phyloP scores from a whole-genome alignment of 2,888 invertebrate genomes.

The Epinotia brunnichana region DNA sequence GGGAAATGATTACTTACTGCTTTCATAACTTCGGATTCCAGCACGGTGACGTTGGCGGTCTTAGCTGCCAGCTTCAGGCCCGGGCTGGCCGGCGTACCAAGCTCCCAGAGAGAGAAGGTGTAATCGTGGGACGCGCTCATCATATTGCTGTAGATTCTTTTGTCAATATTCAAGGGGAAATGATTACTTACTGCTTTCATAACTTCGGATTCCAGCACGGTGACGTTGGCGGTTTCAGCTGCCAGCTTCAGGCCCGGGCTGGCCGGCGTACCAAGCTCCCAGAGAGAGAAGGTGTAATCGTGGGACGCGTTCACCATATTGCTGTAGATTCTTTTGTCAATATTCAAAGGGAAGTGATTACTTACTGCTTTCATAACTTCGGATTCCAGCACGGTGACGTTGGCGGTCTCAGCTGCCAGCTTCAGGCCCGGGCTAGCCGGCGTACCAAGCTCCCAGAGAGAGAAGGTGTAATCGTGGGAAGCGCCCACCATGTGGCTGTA shows the following conservation, averaged over 20 bases:
- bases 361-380: constrained; percentile 68
- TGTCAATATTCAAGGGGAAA: constrained; percentile 73
- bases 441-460: constrained; percentile 65
- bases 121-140: constrained; percentile 72
- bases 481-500: constrained; percentile 77
- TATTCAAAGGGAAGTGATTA: constrained; percentile 67
- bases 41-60: constrained; percentile 54
- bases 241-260: constrained; percentile 60
- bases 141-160: constrained; percentile 74
- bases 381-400: constrained; percentile 61
- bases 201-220: constrained; percentile 65
- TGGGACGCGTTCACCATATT: constrained; percentile 77
- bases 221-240: constrained; percentile 62
- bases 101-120: constrained; percentile 66
- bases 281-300: constrained; percentile 60
- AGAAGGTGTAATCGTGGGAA: constrained; percentile 64
- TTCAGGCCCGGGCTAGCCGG: constrained; percentile 63
- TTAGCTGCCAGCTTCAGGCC: constrained; percentile 67
- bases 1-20: constrained; percentile 56
- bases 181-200: constrained; percentile 59
- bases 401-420: constrained; percentile 61
- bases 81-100: no score
- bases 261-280: constrained; percentile 65
- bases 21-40: constrained; percentile 68
- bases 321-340: constrained; percentile 73